A percentile compares a stretch with the other conserved stretches of the same genome.
Evolutionary conservation across 2,888 invertebrate species (phyloP).

Genomic region (Mythimna albipuncta): DNA sequence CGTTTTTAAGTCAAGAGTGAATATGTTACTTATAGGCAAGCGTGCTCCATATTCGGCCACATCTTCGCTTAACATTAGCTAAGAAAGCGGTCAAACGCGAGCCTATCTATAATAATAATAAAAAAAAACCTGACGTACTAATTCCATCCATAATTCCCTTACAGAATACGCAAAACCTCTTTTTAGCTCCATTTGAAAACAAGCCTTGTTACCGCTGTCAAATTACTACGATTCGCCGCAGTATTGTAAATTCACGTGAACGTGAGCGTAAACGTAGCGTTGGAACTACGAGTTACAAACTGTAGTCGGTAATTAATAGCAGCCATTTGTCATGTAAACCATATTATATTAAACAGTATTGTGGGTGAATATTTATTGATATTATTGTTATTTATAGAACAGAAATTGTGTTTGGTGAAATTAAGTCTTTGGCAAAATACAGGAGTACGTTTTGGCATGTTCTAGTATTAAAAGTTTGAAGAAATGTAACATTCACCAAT

Average conservation of each 20-base stretch:
- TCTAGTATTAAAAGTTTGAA: too few relatives aligned
- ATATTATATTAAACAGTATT: constrained; percentile 24
- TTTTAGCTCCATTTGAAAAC: constrained; percentile 27
- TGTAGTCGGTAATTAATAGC: constrained; percentile 42
- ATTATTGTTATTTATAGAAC: constrained; percentile 8
- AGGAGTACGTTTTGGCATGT: too few relatives aligned
- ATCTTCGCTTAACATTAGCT: too few relatives aligned
- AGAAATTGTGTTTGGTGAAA: background rate
- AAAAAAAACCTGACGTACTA: too few relatives aligned
- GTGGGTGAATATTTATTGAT: constrained; percentile 19
- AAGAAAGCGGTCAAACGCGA: too few relatives aligned
- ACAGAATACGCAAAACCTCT: constrained; percentile 7
- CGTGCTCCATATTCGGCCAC: too few relatives aligned
- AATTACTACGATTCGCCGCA: constrained; percentile 41
- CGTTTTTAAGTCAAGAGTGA: too few relatives aligned
- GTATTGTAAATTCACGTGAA: constrained; percentile 46
- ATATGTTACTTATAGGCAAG: too few relatives aligned
- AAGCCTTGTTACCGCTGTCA: constrained; percentile 29
- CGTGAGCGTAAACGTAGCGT: constrained; percentile 18
- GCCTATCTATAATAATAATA: too few relatives aligned
- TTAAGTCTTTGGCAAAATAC: background rate
- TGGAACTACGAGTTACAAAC: constrained; percentile 8
- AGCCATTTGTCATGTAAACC: constrained; percentile 32
- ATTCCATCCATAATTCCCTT: background rate
- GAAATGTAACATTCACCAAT: too few relatives aligned